Percentiles rank a stretch among this genome's conserved stretches.
phyloP scores from a whole-genome alignment of 2,113 vertebrate species.

The Ceyx melanurus region DNA sequence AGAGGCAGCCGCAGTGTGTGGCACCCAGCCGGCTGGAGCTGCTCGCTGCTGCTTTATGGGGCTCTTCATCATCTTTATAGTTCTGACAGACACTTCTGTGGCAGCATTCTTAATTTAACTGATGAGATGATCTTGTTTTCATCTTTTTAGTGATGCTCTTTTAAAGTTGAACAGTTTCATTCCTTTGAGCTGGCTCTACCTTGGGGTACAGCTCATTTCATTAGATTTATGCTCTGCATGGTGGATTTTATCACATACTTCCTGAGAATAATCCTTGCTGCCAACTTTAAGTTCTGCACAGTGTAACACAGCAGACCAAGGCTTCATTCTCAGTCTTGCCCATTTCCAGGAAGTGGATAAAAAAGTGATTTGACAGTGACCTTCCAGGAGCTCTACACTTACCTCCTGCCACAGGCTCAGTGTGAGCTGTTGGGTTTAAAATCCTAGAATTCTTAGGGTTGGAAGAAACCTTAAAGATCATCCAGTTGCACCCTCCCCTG shows the following conservation, averaged over 20 bases:
- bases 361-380: neutral
- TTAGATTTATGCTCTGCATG: neutral
- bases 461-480: no score
- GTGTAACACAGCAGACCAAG: neutral
- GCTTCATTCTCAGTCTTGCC: neutral
- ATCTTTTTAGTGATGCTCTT: neutral
- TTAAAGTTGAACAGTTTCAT: neutral
- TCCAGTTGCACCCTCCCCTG: no score
- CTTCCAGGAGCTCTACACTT: neutral
- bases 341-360: neutral
- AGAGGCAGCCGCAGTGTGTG: fast-evolving
- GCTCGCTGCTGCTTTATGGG: neutral
- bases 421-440: neutral
- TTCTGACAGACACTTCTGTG: conserved; percentile 29
- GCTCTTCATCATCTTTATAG: conserved; percentile 23
- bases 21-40: neutral
- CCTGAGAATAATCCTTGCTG: neutral
- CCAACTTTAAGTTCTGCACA: neutral
- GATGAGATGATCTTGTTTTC: neutral
- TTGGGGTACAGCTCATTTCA: neutral
- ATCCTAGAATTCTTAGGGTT: no score
- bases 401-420: neutral
- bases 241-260: neutral
- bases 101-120: conserved; percentile 28
- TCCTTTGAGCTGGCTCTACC: neutral